Percentiles rank a stretch among this genome's conserved stretches.
Conservation (phyloP, 2,113 vertebrate species). For the Odontophorus gujanensis region DNA sequence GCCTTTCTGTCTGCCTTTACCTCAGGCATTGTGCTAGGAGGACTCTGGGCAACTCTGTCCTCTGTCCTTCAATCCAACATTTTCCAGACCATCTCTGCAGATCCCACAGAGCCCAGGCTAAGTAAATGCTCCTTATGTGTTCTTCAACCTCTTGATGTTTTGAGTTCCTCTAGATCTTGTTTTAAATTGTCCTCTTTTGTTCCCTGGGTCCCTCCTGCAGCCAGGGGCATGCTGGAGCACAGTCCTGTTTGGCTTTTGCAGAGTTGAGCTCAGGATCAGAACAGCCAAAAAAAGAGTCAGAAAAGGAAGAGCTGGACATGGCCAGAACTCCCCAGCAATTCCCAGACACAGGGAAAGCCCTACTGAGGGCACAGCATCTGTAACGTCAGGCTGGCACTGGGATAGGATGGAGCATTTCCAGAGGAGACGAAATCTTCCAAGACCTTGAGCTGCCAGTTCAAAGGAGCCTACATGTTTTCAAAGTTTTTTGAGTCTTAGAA, state of each 20-base stretch:
- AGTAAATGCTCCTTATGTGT: not conserved
- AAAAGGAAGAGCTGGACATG: not conserved
- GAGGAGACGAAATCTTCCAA: slow-evolving; percentile 23
- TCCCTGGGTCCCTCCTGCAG: not conserved
- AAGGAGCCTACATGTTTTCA: slow-evolving; percentile 38
- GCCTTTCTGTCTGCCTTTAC: not conserved
- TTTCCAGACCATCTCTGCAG: not conserved
- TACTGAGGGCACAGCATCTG: not conserved
- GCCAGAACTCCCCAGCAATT: not conserved
- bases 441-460: slow-evolving; percentile 48
- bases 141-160: not conserved
- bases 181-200: not conserved
- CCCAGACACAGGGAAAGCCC: slow-evolving; percentile 10
- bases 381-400: not conserved
- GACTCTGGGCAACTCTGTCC: not conserved
- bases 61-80: not conserved
- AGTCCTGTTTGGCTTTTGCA: not conserved
- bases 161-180: not conserved
- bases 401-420: slow-evolving; percentile 32
- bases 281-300: not conserved
- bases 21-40: not conserved
- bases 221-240: not conserved
- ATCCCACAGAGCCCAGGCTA: not conserved
- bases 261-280: not conserved
- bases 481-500: slow-evolving; percentile 53